Conservation (phyloP, 2,888 invertebrate species). For the Drepana falcataria region DNA sequence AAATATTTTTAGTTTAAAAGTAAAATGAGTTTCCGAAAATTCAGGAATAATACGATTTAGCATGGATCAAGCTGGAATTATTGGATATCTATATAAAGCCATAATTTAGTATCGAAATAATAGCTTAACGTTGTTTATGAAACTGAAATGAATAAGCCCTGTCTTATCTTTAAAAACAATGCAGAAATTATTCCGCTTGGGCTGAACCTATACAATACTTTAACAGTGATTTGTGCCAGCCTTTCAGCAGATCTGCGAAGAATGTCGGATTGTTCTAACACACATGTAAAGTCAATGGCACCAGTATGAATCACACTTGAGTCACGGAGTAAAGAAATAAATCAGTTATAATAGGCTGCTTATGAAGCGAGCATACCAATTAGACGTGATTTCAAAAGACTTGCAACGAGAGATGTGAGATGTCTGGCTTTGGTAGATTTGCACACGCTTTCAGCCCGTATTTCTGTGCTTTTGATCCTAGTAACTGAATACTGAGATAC, state of each 20-base stretch:
- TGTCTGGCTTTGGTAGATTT: constrained; percentile 11
- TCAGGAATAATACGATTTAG: no score
- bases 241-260: constrained; percentile 5
- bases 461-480: neutral
- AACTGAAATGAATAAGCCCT: no score
- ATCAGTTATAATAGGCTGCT: constrained; percentile 18
- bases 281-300: constrained; percentile 19
- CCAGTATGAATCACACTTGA: constrained; percentile 30
- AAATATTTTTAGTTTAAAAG: no score
- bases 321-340: constrained; percentile 30
- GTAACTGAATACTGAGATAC: neutral
- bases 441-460: constrained; percentile 4
- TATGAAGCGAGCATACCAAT: constrained; percentile 30
- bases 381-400: constrained; percentile 31
- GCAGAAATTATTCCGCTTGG: neutral
- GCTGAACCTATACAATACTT: neutral
- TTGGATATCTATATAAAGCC: no score
- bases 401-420: constrained; percentile 11
- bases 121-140: no score
- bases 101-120: no score
- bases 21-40: no score
- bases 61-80: no score
- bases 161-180: neutral
- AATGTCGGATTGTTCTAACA: constrained; percentile 18
- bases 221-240: neutral